A percentile compares a stretch with the other conserved stretches of the same genome.
Evolutionary conservation across 2,888 invertebrate species (phyloP).

Genomic region (Ferdinandea cuprea): DNA sequence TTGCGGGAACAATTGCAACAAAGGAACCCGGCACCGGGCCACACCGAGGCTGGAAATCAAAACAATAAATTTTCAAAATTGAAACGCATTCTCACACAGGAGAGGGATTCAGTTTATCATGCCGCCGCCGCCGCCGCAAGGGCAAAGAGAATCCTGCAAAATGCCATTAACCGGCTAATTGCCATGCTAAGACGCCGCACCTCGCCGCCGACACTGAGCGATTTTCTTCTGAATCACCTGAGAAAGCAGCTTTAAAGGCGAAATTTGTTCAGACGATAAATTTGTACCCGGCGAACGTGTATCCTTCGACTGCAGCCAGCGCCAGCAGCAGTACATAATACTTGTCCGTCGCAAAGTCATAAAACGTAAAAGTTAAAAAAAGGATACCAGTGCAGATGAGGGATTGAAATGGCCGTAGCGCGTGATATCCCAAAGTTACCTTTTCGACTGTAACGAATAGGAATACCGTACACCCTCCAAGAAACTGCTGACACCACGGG

Average conservation of each 20-base stretch:
- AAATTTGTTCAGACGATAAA: constrained; percentile 51
- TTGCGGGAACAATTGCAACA: constrained; percentile 39
- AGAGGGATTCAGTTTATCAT: constrained; percentile 65
- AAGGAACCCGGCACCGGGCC: constrained; percentile 15
- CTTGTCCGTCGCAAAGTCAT: constrained; percentile 37
- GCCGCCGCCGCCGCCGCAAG: no score
- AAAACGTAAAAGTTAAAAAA: constrained; percentile 59
- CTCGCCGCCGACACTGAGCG: constrained; percentile 24
- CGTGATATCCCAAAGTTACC: constrained; percentile 68
- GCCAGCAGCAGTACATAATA: background rate
- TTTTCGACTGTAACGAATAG: constrained; percentile 46
- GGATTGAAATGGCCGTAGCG: constrained; percentile 66
- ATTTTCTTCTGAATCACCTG: constrained; percentile 46
- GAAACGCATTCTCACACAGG: constrained; percentile 59
- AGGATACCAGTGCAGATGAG: constrained; percentile 52
- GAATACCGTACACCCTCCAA: constrained; percentile 39
- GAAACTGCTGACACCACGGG: constrained; percentile 28
- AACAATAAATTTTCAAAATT: constrained; percentile 74
- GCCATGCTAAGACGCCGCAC: constrained; percentile 65
- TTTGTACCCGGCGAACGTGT: constrained; percentile 58
- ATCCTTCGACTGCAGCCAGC: constrained; percentile 48
- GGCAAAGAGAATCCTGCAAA: constrained; percentile 44
- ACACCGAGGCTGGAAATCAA: constrained; percentile 66
- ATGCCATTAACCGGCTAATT: constrained; percentile 72
- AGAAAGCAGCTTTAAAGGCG: constrained; percentile 25